Conservation (phyloP, 2,797 vertebrate species). For the Hemibagrus guttatus region DNA sequence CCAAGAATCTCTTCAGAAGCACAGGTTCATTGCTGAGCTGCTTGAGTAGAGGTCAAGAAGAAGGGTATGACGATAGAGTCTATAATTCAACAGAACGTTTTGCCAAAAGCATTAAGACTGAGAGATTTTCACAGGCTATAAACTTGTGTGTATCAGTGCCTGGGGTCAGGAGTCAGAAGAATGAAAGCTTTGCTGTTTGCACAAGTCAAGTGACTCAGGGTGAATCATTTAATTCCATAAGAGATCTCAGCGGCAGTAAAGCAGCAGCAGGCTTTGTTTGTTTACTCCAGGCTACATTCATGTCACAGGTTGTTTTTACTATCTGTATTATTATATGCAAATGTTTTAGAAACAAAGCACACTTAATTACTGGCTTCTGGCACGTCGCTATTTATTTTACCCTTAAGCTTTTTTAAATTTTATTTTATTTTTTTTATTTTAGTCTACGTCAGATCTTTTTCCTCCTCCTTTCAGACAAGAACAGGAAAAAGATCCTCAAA, state of each 20-base stretch:
- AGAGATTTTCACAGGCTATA: neutral
- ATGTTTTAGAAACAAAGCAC: neutral
- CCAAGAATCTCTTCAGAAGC: neutral
- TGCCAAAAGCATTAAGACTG: neutral
- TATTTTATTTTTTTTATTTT: neutral
- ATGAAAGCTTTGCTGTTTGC: conserved; percentile 14
- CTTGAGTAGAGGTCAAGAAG: neutral
- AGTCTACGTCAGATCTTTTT: no score
- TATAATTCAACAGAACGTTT: neutral
- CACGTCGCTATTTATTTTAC: neutral
- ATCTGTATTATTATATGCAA: conserved; percentile 16
- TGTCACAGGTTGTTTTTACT: neutral
- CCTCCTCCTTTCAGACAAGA: no score
- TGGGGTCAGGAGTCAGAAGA: conserved; percentile 12
- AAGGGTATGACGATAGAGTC: neutral
- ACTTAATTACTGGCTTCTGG: neutral
- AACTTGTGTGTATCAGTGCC: neutral
- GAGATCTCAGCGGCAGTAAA: neutral
- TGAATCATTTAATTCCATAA: neutral
- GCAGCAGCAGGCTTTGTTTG: conserved; percentile 7
- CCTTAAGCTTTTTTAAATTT: neutral
- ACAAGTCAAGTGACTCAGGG: conserved; percentile 13
- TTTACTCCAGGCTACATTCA: conserved; percentile 16
- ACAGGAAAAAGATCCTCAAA: no score
- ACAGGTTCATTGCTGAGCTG: neutral